Evolutionary conservation across 2,797 vertebrate genomes (phyloP).

Genomic region (Prionace glauca): DNA sequence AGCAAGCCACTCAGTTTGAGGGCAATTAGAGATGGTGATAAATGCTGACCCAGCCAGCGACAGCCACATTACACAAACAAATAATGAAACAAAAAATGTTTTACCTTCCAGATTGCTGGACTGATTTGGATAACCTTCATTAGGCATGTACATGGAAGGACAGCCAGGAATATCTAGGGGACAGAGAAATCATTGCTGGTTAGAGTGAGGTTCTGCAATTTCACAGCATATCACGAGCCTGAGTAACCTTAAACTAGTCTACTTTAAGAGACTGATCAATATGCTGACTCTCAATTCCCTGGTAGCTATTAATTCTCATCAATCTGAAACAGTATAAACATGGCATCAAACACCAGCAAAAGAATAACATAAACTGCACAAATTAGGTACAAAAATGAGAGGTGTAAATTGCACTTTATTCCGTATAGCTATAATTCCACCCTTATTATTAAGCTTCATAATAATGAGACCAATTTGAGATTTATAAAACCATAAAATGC

Average conservation of each 20-base stretch:
- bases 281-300: not conserved
- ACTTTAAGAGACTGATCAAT: not conserved
- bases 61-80: too few species aligned
- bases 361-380: not conserved
- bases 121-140: slow-evolving; percentile 67
- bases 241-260: not conserved
- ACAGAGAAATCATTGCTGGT: slow-evolving; percentile 39
- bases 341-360: not conserved
- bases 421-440: not conserved
- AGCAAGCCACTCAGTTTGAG: too few species aligned
- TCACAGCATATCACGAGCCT: not conserved
- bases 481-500: not conserved
- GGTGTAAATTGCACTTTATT: not conserved
- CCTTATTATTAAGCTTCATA: not conserved
- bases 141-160: slow-evolving; percentile 74
- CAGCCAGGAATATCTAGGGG: slow-evolving; percentile 77
- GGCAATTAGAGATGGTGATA: too few species aligned
- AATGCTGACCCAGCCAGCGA: too few species aligned
- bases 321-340: not conserved
- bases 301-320: not conserved
- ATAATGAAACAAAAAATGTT: slow-evolving; percentile 3
- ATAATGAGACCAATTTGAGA: not conserved
- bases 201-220: not conserved
- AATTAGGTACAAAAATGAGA: not conserved
- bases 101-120: slow-evolving; percentile 67